Evolutionary conservation across 2,888 invertebrate species (phyloP).

Genomic region (Eledone cirrhosa): DNA sequence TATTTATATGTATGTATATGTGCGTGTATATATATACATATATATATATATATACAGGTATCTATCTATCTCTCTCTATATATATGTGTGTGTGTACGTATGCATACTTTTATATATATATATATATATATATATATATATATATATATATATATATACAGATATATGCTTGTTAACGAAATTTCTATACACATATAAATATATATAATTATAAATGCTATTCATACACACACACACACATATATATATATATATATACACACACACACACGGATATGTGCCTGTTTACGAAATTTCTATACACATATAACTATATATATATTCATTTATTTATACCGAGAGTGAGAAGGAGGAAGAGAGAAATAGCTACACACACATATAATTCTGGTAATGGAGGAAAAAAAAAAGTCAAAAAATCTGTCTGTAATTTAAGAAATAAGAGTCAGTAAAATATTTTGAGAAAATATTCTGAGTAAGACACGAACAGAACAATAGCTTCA

Average conservation of each 20-base stretch:
- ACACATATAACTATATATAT: too few relatives aligned
- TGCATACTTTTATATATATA: background rate
- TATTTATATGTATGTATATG: background rate
- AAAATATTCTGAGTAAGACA: too few relatives aligned
- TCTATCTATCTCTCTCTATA: background rate
- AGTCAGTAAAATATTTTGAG: too few relatives aligned
- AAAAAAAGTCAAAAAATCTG: too few relatives aligned
- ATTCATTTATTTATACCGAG: background rate
- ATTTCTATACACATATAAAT: background rate
- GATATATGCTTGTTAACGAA: background rate
- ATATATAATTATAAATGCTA: too few relatives aligned
- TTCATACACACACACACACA: background rate
- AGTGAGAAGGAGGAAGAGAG: background rate
- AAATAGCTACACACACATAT: too few relatives aligned
- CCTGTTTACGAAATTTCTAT: background rate
- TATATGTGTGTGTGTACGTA: background rate
- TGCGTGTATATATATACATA: background rate
- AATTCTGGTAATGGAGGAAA: too few relatives aligned
- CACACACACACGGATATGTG: background rate
- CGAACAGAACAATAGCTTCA: too few relatives aligned
- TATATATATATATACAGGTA: background rate
- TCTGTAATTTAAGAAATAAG: too few relatives aligned
- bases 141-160: background rate
- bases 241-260: constrained; percentile 2
- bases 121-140: background rate